Conservation (phyloP, 2,888 invertebrate species). For the Cyclophora albipunctata region DNA sequence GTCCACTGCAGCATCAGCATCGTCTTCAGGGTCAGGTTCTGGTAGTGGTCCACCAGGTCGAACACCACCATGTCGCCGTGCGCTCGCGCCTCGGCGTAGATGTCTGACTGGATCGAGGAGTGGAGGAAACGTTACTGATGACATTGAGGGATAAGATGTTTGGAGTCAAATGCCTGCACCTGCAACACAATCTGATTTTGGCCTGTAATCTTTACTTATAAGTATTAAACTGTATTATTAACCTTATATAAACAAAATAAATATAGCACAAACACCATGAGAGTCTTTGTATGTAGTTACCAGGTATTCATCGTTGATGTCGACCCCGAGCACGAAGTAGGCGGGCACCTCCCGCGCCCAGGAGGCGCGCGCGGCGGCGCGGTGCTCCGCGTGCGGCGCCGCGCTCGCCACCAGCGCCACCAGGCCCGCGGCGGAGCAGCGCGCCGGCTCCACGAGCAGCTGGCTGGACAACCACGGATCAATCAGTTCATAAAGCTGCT, state of each 20-base stretch:
- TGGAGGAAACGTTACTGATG: too few relatives aligned
- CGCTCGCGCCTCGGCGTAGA: conserved; percentile 64
- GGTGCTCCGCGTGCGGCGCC: conserved; percentile 58
- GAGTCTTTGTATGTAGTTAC: too few relatives aligned
- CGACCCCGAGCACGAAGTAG: conserved; percentile 74
- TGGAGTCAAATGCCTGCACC: too few relatives aligned
- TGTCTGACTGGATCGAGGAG: conserved; percentile 37
- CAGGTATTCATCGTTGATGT: conserved; percentile 13
- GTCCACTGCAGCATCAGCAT: conserved; percentile 79
- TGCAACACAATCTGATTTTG: too few relatives aligned
- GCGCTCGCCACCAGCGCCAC: conserved; percentile 73
- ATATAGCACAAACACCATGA: too few relatives aligned
- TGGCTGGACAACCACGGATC: conserved; percentile 30
- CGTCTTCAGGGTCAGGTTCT: conserved; percentile 81
- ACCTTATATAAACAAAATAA: too few relatives aligned
- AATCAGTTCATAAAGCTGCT: neutral
- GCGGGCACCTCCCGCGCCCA: conserved; percentile 74
- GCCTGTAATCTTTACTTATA: too few relatives aligned
- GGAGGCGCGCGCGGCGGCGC: conserved; percentile 73
- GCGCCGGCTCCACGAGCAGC: conserved; percentile 49
- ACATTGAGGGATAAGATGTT: too few relatives aligned
- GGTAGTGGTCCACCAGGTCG: conserved; percentile 77
- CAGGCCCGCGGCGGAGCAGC: conserved; percentile 43
- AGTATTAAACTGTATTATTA: too few relatives aligned
- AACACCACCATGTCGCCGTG: conserved; percentile 78